Conservation (phyloP, 1,140 invertebrate genomes). For the Doryteuthis pealeii region DNA sequence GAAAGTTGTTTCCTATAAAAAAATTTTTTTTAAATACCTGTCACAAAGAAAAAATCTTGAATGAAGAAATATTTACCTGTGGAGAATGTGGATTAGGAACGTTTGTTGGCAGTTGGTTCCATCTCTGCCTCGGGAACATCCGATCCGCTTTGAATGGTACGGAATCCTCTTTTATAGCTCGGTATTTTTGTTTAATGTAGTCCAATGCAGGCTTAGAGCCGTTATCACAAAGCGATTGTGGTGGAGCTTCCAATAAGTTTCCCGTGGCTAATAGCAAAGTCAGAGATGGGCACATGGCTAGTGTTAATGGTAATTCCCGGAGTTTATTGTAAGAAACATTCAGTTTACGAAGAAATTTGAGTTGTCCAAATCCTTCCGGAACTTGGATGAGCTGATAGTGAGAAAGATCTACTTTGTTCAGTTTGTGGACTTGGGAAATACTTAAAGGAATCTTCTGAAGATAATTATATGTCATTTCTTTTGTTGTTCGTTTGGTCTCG, state of each 20-base stretch:
- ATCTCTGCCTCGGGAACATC: conserved; percentile 51
- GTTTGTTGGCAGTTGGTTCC: conserved; percentile 51
- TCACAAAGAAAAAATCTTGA: too few species aligned
- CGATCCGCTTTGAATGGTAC: conserved; percentile 24
- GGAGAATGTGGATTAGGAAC: conserved; percentile 56
- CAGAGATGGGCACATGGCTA: conserved; percentile 45
- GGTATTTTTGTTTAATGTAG: conserved; percentile 49
- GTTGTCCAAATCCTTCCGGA: conserved; percentile 51
- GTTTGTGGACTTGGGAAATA: conserved; percentile 51
- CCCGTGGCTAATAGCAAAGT: conserved; percentile 47
- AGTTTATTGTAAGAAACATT: conserved; percentile 58
- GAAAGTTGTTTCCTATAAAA: too few species aligned
- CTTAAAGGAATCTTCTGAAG: conserved; percentile 47
- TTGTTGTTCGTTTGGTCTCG: too few species aligned
- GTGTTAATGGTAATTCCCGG: conserved; percentile 46
- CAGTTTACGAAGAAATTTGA: conserved; percentile 52
- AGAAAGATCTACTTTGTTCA: conserved; percentile 57
- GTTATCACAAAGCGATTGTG: conserved; percentile 53
- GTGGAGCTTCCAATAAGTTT: conserved; percentile 50
- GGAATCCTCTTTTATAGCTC: conserved; percentile 22
- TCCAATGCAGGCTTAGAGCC: conserved; percentile 51
- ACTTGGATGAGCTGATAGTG: conserved; percentile 52
- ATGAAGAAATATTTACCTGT: too few species aligned
- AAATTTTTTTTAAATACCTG: too few species aligned
- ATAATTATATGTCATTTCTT: conserved; percentile 52